A percentile compares a stretch with the other conserved stretches of the same genome.
These are phyloP conservation scores for Morinoia aosen DNA, from an alignment of 2,888 invertebrate species.

Conservation along the genomic window DNA sequence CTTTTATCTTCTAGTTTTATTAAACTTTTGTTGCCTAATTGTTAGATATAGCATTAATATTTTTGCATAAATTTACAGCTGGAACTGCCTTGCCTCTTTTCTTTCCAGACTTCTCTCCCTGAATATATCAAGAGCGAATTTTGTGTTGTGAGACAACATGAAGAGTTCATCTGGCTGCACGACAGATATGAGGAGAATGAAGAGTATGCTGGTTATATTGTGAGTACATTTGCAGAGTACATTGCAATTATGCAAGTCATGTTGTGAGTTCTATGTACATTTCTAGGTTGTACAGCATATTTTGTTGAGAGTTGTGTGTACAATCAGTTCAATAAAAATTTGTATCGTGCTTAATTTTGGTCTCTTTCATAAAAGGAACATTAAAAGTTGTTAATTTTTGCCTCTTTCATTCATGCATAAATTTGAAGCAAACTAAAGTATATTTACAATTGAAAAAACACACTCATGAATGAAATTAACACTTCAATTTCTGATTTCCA, in stretches of 20 bases:
- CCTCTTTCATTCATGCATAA: background rate
- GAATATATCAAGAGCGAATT: constrained; percentile 94
- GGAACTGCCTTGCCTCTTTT: background rate
- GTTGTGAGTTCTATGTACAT: too few species aligned
- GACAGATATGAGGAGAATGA: constrained; percentile 97
- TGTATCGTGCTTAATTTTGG: too few species aligned
- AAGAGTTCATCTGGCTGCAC: constrained; percentile 99
- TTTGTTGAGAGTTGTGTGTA: constrained; percentile 82
- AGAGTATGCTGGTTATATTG: constrained; percentile 98
- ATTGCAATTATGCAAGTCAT: background rate
- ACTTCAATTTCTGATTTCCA: background rate
- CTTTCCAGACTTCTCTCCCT: constrained; percentile 83
- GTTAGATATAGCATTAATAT: background rate
- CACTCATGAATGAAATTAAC: background rate
- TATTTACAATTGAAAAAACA: background rate
- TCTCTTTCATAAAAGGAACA: too few species aligned
- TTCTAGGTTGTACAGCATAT: too few species aligned
- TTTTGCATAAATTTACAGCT: background rate
- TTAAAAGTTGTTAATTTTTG: too few species aligned
- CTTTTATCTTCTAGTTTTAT: background rate
- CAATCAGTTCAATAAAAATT: background rate
- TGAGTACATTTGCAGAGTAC: constrained; percentile 74
- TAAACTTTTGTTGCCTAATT: background rate
- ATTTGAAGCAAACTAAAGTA: background rate
- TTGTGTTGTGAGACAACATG: constrained; percentile 96